Percentiles rank a stretch among this genome's conserved stretches.
Conservation (phyloP, 2,888 invertebrate species). For the Blastobasis adustella region DNA sequence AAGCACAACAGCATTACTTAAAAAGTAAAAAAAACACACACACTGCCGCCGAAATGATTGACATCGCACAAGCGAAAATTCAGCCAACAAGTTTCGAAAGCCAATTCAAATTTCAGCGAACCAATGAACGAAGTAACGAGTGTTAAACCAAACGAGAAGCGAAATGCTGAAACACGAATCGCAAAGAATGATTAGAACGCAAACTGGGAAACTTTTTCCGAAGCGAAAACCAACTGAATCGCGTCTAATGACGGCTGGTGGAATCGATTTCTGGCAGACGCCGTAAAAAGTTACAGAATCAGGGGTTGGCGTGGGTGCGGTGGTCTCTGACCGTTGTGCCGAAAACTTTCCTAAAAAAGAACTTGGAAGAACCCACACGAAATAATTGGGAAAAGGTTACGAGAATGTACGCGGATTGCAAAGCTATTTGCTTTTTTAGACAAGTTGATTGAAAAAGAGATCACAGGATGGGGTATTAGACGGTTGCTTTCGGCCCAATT, state of each 20-base stretch:
- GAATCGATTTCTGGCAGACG: conserved; percentile 1
- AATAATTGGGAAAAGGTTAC: neutral
- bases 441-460: no score
- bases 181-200: neutral
- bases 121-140: neutral
- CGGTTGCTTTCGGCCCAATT: no score
- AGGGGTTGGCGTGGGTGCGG: neutral
- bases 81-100: no score
- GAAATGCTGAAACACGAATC: neutral
- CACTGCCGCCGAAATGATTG: no score
- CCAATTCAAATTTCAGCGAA: no score
- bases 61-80: no score
- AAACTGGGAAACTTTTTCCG: neutral
- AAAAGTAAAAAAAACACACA: no score
- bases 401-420: no score
- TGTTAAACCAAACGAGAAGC: neutral
- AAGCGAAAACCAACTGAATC: conserved; percentile 2
- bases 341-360: neutral
- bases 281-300: conserved; percentile 3
- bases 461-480: no score
- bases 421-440: no score
- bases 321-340: neutral
- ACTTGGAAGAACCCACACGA: neutral
- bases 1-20: no score
- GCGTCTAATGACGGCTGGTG: conserved; percentile 1